These are phyloP conservation scores for Gulo gulo DNA, from an alignment of 2,113 vertebrate species.

Conservation along the genomic window DNA sequence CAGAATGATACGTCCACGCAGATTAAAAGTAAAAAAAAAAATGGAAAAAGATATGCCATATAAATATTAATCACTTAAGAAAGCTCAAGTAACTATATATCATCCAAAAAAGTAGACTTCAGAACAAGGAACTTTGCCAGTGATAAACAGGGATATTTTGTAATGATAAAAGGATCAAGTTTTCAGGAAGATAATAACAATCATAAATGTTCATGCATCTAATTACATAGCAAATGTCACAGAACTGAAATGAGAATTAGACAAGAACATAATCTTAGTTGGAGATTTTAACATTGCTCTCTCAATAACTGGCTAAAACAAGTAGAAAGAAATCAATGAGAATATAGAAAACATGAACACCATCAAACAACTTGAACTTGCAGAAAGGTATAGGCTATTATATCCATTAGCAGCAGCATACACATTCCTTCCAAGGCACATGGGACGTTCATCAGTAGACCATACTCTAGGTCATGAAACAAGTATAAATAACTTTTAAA, in stretches of 20 bases:
- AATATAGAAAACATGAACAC: not conserved
- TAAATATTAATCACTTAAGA: not conserved
- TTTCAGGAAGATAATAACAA: not conserved
- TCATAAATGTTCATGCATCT: not conserved
- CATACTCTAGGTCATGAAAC: not conserved
- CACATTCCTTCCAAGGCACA: not conserved
- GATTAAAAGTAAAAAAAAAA: not conserved
- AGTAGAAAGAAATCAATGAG: not conserved
- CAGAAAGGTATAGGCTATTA: not conserved
- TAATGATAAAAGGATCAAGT: not conserved
- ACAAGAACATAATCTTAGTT: not conserved
- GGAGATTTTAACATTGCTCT: not conserved
- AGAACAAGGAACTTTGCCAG: not conserved
- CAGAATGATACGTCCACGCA: not conserved
- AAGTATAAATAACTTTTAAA: not conserved
- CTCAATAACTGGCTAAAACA: not conserved
- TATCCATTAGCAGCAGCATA: not conserved
- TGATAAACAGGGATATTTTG: not conserved
- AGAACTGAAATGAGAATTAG: not conserved
- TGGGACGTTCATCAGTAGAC: not conserved
- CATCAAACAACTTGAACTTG: conserved; percentile 17
- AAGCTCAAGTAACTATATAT: not conserved
- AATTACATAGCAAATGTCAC: not conserved
- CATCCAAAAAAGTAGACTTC: not conserved
- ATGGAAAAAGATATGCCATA: not conserved